phyloP scores from a whole-genome alignment of 2,888 invertebrate genomes.

The Leucoma salicis region DNA sequence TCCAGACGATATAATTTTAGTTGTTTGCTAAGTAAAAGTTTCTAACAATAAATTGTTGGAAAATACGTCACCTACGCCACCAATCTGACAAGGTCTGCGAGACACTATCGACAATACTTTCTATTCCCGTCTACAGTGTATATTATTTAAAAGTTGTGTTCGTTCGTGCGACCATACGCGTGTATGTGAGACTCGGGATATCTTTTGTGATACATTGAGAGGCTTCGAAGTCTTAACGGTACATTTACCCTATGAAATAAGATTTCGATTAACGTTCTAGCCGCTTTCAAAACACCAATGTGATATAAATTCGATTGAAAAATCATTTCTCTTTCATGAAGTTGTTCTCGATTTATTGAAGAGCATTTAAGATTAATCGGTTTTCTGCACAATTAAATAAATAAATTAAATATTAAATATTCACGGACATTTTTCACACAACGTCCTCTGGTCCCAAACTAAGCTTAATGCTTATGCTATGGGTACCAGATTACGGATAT shows the following conservation, averaged over 20 bases:
- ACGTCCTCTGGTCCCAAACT: too few relatives aligned
- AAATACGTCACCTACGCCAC: too few relatives aligned
- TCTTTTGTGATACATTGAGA: constrained; percentile 54
- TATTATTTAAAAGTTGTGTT: constrained; percentile 35
- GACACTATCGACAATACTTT: constrained; percentile 13
- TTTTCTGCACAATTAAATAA: not conserved
- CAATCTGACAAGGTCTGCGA: not conserved
- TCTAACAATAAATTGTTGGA: too few relatives aligned
- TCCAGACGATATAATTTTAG: too few relatives aligned
- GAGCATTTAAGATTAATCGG: not conserved
- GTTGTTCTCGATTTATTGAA: not conserved
- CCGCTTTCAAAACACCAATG: constrained; percentile 32
- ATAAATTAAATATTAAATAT: too few relatives aligned
- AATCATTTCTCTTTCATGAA: constrained; percentile 6
- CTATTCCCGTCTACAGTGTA: constrained; percentile 26
- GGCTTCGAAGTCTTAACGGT: constrained; percentile 62
- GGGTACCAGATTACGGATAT: too few relatives aligned
- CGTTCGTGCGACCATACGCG: constrained; percentile 42
- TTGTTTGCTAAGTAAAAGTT: too few relatives aligned
- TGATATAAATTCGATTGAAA: constrained; percentile 24
- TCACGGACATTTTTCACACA: too few relatives aligned
- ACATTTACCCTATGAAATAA: constrained; percentile 72
- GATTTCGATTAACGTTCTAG: constrained; percentile 63
- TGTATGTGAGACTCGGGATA: constrained; percentile 37
- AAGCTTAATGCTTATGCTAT: too few relatives aligned